Evolutionary conservation across 2,888 invertebrate genomes (phyloP).

Genomic region (Neuroscelio doddi): DNA sequence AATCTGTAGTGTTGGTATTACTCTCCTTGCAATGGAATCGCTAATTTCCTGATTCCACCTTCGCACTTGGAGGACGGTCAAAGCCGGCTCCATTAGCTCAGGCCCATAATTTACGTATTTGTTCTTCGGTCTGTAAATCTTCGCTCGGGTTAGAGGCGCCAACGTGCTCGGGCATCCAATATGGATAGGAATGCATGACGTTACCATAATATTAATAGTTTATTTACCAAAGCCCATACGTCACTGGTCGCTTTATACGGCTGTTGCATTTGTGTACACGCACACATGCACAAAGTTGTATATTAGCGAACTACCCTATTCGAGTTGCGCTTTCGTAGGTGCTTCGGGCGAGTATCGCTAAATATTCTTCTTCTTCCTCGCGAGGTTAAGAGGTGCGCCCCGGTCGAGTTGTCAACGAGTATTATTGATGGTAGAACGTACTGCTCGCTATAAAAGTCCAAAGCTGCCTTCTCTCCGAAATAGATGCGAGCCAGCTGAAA

Average conservation of each 20-base stretch:
- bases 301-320: slow-evolving; percentile 52
- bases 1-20: no score
- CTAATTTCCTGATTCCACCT: neutral
- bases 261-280: slow-evolving; percentile 22
- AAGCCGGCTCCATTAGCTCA: slow-evolving; percentile 62
- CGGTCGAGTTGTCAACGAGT: slow-evolving; percentile 65
- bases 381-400: slow-evolving; percentile 56
- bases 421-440: slow-evolving; percentile 70
- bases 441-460: slow-evolving; percentile 54
- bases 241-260: slow-evolving; percentile 54
- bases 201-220: slow-evolving; percentile 72
- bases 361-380: slow-evolving; percentile 63
- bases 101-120: slow-evolving; percentile 71
- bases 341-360: slow-evolving; percentile 68
- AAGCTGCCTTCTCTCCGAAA: slow-evolving; percentile 41
- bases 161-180: slow-evolving; percentile 64
- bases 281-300: slow-evolving; percentile 21
- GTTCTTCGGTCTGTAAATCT: slow-evolving; percentile 70
- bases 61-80: slow-evolving; percentile 42
- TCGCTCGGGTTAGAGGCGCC: slow-evolving; percentile 58
- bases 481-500: slow-evolving; percentile 37
- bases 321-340: slow-evolving; percentile 36
- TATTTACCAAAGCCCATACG: slow-evolving; percentile 71
- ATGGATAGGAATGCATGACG: slow-evolving; percentile 72
- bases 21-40: no score